phyloP scores from a whole-genome alignment of 2,113 vertebrate species.

The Neofelis nebulosa region DNA sequence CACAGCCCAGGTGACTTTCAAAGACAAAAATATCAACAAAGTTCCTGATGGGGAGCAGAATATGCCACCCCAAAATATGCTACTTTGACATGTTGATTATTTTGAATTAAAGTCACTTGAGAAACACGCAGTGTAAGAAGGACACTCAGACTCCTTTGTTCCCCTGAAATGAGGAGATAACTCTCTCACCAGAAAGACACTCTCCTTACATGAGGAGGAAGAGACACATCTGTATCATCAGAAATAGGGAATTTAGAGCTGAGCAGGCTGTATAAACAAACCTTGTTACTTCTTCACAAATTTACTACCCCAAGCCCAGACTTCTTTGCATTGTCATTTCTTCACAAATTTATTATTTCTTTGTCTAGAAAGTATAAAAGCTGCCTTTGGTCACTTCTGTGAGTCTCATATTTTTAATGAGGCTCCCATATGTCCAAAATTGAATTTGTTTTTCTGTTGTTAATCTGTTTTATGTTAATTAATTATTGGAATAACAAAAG shows the following conservation, averaged over 20 bases:
- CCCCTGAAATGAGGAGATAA: neutral
- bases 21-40: neutral
- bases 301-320: neutral
- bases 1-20: neutral
- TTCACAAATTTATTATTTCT: neutral
- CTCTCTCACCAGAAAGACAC: neutral
- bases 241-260: neutral
- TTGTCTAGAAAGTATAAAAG: neutral
- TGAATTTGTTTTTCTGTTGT: neutral
- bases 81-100: neutral
- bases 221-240: neutral
- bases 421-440: neutral
- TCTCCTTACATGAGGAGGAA: neutral
- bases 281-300: neutral
- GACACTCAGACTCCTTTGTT: neutral
- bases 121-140: neutral
- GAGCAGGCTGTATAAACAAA: neutral
- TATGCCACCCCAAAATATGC: neutral
- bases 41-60: neutral
- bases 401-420: neutral
- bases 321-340: neutral
- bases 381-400: neutral
- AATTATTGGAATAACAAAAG: neutral
- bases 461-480: neutral
- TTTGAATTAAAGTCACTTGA: neutral